These are phyloP conservation scores for Megalonaias nervosa DNA, from an alignment of 1,140 invertebrate species.

Conservation along the genomic window DNA sequence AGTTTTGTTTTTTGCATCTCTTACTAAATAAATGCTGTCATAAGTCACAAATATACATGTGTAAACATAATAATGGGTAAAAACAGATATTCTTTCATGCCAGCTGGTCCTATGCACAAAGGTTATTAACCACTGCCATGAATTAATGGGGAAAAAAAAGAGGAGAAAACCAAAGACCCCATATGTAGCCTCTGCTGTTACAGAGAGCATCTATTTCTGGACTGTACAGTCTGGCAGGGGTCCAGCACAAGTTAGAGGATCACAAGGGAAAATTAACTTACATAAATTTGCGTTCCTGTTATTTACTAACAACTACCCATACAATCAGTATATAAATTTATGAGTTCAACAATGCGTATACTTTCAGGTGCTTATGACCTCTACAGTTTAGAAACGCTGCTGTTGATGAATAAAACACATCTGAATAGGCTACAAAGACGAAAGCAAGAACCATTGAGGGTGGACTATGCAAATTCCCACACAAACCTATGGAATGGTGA, in stretches of 20 bases:
- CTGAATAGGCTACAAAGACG: neutral
- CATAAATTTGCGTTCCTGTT: too few species aligned
- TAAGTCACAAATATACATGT: neutral
- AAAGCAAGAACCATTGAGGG: neutral
- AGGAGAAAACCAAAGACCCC: too few species aligned
- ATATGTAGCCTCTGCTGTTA: too few species aligned
- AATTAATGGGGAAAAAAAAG: neutral
- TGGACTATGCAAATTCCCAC: neutral
- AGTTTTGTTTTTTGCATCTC: too few species aligned
- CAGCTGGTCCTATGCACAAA: neutral
- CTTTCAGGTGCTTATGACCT: neutral
- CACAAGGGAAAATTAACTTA: too few species aligned
- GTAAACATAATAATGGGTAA: neutral
- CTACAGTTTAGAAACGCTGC: neutral
- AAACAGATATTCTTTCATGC: neutral
- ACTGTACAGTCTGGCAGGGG: too few species aligned
- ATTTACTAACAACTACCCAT: too few species aligned
- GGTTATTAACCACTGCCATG: neutral
- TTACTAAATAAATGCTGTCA: neutral
- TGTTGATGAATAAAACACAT: neutral
- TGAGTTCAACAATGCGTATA: too few species aligned
- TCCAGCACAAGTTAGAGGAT: too few species aligned
- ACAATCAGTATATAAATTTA: too few species aligned
- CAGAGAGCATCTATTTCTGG: too few species aligned
- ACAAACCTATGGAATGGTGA: constrained; percentile 2